phyloP scores from a whole-genome alignment of 2,888 invertebrate genomes.

The Ectemnius lituratus region DNA sequence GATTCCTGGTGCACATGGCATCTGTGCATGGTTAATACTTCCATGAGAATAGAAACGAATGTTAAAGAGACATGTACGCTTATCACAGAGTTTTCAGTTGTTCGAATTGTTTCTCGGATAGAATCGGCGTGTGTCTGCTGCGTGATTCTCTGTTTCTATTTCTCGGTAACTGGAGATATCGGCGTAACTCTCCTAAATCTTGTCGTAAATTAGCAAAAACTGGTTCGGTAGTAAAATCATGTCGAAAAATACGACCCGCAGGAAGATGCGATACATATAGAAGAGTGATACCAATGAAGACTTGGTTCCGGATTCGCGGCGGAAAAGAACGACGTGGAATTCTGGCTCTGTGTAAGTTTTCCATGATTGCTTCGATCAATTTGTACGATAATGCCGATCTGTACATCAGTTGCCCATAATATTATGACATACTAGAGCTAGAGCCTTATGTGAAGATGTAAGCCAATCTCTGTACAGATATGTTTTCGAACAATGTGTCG shows the following conservation, averaged over 20 bases:
- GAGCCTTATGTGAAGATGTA: slow-evolving; percentile 12
- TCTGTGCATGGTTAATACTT: too few species aligned
- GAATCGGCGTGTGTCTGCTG: slow-evolving; percentile 4
- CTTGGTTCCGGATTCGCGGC: slow-evolving; percentile 13
- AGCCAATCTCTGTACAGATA: slow-evolving; percentile 47
- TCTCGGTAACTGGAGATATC: not conserved
- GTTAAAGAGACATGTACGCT: slow-evolving; percentile 8
- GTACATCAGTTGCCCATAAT: not conserved
- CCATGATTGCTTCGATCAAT: slow-evolving; percentile 4
- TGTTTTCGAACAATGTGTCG: slow-evolving; percentile 47
- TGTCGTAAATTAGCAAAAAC: slow-evolving; percentile 32
- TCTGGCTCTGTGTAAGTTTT: slow-evolving; percentile 17
- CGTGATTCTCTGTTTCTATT: not conserved
- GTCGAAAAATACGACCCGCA: slow-evolving; percentile 32
- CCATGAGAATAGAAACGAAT: too few species aligned
- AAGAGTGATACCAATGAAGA: slow-evolving; percentile 17
- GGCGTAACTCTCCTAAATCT: not conserved
- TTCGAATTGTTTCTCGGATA: slow-evolving; percentile 17
- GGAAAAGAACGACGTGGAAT: slow-evolving; percentile 18
- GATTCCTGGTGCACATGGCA: too few species aligned
- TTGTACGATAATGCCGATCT: slow-evolving; percentile 29
- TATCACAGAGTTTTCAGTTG: slow-evolving; percentile 53
- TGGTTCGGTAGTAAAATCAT: slow-evolving; percentile 40
- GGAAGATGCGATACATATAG: slow-evolving; percentile 26
- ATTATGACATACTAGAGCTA: slow-evolving; percentile 20